Evolutionary conservation across 2,113 vertebrate species (phyloP), one percentile per base, ranked within the genome.

Genomic region (Hystrix cristata): DNA sequence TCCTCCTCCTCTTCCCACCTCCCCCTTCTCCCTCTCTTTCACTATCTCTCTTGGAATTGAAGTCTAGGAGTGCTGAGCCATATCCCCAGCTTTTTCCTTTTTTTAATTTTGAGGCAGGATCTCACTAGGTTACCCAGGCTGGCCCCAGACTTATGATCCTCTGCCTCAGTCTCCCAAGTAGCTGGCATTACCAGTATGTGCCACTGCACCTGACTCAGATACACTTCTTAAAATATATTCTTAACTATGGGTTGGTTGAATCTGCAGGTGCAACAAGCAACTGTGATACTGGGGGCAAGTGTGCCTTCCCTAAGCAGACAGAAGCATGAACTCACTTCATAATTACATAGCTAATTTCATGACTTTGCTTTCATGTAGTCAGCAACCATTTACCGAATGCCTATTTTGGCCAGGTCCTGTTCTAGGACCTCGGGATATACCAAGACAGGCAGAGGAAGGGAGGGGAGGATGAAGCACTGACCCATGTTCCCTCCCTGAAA

Each of bases 281-380:
- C 86, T 55, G 8, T 46, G 51, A 31, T 2, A 59, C 7, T 55
- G 7, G 38, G 59, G 21, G 48, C 10, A 38, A 31, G 15, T 57
- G 27, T n/a, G 31, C 16, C 78, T 92, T 81, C 55, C 43, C 85
- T 76, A 43, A 88, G 87, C 34, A 78, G 27, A 65, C 34, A 96
- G 65, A 90, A 95, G 38, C 1, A 16, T 34, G 48, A 79, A 67
- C 5, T 71, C 48, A 51, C 27, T 90, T 65, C 84, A 87, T 16
- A 88, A 60, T 57, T 55, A 55, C 16, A 80, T 19, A 74, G 23
- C 14, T 95, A 79, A 91, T 72, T 87, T 79, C 53, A 69, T 53
- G 3, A 84, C 72, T 81, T 64, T 96, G 60, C 62, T 94, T 96
- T 91, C 7, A 72, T 9, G 11, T 78, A 57, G 34, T 94, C 62